Evolutionary conservation across 2,797 vertebrate genomes (phyloP), one percentile per base, ranked within the genome.

Genomic region (Mergus octosetaceus): DNA sequence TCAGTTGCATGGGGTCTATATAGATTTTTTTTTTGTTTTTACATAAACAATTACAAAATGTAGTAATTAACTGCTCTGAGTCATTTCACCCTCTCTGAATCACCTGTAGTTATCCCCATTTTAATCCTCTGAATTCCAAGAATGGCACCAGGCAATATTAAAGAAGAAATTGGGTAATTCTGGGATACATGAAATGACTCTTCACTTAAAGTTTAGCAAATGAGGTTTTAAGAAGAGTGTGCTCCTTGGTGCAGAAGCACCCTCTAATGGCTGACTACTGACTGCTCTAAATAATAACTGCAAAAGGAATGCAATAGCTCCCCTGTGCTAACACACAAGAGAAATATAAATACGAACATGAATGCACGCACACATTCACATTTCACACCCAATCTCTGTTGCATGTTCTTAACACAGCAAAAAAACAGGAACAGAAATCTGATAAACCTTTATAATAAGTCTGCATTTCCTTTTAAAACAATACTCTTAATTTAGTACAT

Each of bases 161-260:
- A 83, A 91, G 54, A 86, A 77, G 56, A 84, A 89, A 86, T 22
- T 30, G 14, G 7, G 24, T 77, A 94, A 96, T 90, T 92, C 73
- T 84, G 77, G 79, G 56, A 92, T 92, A 66, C 27, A 61, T 34
- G 51, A 88, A 90, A 91, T 72, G 61, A 87, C 64, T 79, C 77
- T 66, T 61, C 22, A 79, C 36, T 64, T 84, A 20, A 62, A 65
- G 32, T 84, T 87, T 51, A 94, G 69, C 72, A 87, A 77, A 93
- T 9, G 62, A 19, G 15, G 28, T 62, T 91, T 90, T 24, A 83
- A 89, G 85, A 49, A 80, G 60, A 83, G 81, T 79, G 21, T 85
- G 43, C 76, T 95, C 61, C 81, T 96, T 83, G 85, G 66, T 94
- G 73, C 89, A 94, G 94, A 98, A 92, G 94, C 87, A 87, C 90